Evolutionary conservation across 2,797 vertebrate species (phyloP), one percentile per base, ranked within the genome.

Genomic region (Takifugu rubripes): DNA sequence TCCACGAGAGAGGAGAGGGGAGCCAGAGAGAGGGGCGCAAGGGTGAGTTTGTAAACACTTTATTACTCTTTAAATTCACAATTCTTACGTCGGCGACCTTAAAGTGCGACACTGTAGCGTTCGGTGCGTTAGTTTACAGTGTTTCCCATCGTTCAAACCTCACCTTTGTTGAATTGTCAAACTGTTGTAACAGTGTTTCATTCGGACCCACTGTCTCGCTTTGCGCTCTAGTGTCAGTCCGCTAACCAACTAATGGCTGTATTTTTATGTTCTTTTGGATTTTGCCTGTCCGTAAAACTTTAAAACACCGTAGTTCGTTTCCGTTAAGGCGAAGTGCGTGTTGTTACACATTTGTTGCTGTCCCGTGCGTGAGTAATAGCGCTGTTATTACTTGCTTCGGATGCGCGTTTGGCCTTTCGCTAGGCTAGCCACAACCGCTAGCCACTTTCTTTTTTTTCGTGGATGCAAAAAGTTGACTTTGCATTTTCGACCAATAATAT

Each of bases 21-120:
- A 85, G 84, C 63, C 73, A 77, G 75, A 78, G 79, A 84, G 87
- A 88, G 89, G 85, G 89, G 88, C 85, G 84, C 89, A 75, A 89
- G 87, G 91, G 91, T 92, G 86, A 92, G 92, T 93, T 92, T 92
- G 90, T 92, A 92, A 93, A 93, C 90, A 92, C 75, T 91, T 87
- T 86, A 83, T 78, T 85, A 84, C 75, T 70, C 65, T 85, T 79
- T 82, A 65, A 84, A 73, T 58, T 43, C 31, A 27, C 25, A 58
- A 49, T 46, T 57, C 42, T 64, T 26, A n/a, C 61, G 44, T 61
- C 68, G 25, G 57, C 50, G 26, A 36, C 14, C 25, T 15, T 3
- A 44, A 64, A 72, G 43, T 31, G 6, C 14, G 49, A 8, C 15
- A 53, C 17, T 58, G 44, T 54, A 47, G 16, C 44, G 3, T 0